A percentile compares a stretch with the other conserved stretches of the same genome.
These are phyloP conservation scores for Aphrocallistes beatrix DNA, from an alignment of 37 sponge, comb jelly and placozoan species.

Conservation along the genomic window DNA sequence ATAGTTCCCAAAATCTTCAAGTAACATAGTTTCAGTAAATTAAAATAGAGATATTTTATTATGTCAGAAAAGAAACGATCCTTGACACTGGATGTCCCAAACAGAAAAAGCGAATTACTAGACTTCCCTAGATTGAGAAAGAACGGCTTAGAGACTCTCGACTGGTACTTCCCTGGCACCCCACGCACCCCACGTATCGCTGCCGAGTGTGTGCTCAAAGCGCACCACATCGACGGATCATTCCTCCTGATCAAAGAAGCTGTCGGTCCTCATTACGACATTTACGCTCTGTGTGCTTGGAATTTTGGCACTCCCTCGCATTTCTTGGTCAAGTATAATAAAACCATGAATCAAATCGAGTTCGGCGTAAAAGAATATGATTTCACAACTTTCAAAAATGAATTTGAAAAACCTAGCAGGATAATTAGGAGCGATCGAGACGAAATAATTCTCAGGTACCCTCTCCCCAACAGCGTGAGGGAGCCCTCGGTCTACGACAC, in stretches of 20 bases:
- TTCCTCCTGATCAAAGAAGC: not conserved
- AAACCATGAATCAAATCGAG: not conserved
- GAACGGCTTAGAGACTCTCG: not conserved
- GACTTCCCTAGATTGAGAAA: no score
- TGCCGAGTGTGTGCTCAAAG: not conserved
- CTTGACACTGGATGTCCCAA: no score
- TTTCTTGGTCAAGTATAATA: not conserved
- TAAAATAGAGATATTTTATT: no score
- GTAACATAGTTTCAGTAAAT: no score
- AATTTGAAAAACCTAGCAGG: not conserved
- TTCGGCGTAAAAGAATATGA: not conserved
- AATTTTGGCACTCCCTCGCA: not conserved
- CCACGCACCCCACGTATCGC: not conserved
- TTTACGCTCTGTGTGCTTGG: not conserved
- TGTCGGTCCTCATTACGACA: not conserved
- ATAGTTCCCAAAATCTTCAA: no score
- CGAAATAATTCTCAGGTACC: not conserved
- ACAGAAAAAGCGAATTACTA: no score
- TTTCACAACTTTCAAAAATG: not conserved
- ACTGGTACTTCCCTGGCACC: not conserved
- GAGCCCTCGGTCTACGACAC: not conserved
- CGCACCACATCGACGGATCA: not conserved
- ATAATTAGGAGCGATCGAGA: not conserved
- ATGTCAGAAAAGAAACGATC: no score
- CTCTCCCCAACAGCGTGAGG: conserved; percentile 12